A percentile compares a stretch with the other conserved stretches of the same genome.
Conservation (phyloP, 2,888 invertebrate species). For the Kuschelorhynchus macadamiae region DNA sequence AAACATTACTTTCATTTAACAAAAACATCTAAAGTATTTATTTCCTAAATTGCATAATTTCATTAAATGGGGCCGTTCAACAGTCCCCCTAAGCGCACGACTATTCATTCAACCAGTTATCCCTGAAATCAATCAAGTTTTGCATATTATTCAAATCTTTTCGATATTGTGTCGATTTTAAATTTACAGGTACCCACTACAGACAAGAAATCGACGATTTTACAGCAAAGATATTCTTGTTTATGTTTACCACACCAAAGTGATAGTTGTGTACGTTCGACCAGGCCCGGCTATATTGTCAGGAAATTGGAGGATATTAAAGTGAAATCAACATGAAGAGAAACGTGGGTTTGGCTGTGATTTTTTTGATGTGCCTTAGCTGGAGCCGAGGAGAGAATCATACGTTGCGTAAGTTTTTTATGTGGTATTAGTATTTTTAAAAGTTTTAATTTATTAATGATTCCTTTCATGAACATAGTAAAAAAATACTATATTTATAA, state of each 20-base stretch:
- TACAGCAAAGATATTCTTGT: conserved; percentile 13
- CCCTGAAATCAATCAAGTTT: conserved; percentile 2
- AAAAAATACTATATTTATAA: too few relatives aligned
- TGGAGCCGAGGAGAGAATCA: too few relatives aligned
- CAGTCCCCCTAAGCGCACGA: conserved; percentile 2
- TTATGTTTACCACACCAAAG: neutral
- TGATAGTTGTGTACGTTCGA: neutral
- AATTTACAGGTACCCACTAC: neutral
- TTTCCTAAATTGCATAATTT: too few relatives aligned
- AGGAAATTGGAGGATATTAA: conserved; percentile 3
- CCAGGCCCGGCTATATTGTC: too few relatives aligned
- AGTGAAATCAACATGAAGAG: conserved; percentile 15
- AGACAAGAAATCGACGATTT: conserved; percentile 5
- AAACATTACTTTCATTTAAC: too few relatives aligned
- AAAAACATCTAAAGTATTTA: too few relatives aligned
- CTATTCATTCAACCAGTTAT: conserved; percentile 4
- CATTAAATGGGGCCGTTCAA: too few relatives aligned
- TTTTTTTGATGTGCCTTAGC: neutral
- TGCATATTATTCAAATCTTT: conserved; percentile 10
- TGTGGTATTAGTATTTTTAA: too few relatives aligned
- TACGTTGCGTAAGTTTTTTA: too few relatives aligned
- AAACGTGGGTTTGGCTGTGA: neutral
- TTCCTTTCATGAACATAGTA: too few relatives aligned
- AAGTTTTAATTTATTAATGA: too few relatives aligned
- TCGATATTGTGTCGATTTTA: neutral